These are phyloP conservation scores for Bicyclus anynana DNA, from an alignment of 1,140 invertebrate species.

Conservation along the genomic window DNA sequence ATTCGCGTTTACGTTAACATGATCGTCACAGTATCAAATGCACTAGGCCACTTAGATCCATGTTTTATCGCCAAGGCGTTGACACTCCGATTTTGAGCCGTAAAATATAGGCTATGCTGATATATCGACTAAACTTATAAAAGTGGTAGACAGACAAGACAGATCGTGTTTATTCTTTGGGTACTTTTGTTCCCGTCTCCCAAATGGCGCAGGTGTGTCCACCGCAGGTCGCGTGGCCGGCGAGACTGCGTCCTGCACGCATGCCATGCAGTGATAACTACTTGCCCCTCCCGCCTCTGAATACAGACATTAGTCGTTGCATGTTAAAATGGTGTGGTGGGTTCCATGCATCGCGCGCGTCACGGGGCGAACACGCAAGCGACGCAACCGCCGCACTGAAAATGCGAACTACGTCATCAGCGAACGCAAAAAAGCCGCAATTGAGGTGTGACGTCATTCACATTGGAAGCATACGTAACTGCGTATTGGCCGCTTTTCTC, in stretches of 20 bases:
- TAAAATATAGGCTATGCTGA: too few relatives aligned
- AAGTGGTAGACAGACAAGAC: not conserved
- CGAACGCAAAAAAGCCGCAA: too few relatives aligned
- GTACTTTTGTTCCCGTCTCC: constrained; percentile 19
- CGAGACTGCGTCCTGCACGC: constrained; percentile 17
- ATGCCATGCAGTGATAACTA: constrained; percentile 55
- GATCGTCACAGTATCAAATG: too few relatives aligned
- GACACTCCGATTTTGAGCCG: too few relatives aligned
- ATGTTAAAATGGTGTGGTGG: constrained; percentile 23
- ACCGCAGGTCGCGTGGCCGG: constrained; percentile 17
- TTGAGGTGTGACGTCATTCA: too few relatives aligned
- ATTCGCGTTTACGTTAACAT: too few relatives aligned
- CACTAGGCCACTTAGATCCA: too few relatives aligned
- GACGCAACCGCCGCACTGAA: not conserved
- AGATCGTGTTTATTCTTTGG: not conserved
- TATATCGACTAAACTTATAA: too few relatives aligned
- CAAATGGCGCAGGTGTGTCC: constrained; percentile 2
- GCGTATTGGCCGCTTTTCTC: constrained; percentile 18
- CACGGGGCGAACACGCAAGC: not conserved
- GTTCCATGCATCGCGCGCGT: constrained; percentile 28
- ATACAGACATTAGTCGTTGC: constrained; percentile 44
- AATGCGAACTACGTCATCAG: too few relatives aligned
- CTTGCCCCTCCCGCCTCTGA: constrained; percentile 39
- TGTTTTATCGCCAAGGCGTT: too few relatives aligned
- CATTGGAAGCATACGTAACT: too few relatives aligned